phyloP scores from a whole-genome alignment of 2,113 vertebrate species.

The Cynopterus brachyotis region DNA sequence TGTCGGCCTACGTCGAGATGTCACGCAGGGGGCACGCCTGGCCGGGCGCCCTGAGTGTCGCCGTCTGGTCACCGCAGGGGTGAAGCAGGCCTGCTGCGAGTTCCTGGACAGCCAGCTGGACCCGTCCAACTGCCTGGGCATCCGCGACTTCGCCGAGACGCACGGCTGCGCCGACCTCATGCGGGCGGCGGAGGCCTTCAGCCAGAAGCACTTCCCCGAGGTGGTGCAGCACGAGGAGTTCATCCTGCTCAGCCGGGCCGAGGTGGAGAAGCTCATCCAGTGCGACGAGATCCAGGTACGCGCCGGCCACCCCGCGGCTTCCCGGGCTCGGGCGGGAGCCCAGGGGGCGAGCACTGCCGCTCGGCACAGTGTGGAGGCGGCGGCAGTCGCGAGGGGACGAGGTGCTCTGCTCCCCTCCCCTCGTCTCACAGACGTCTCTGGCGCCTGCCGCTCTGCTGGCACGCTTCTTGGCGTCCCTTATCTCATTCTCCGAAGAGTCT shows the following conservation, averaged over 20 bases:
- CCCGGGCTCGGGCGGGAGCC: not conserved
- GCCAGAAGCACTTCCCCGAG: conserved; percentile 98
- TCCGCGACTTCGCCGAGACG: conserved; percentile 99
- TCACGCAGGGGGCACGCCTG: not conserved
- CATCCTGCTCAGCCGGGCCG: conserved; percentile 95
- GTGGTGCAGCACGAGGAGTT: conserved; percentile 99
- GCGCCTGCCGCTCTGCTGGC: not conserved
- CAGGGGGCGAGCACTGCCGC: not conserved
- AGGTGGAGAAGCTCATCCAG: conserved; percentile 98
- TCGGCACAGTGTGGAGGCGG: not conserved
- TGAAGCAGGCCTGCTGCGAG: conserved; percentile 98
- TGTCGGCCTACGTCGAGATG: not conserved
- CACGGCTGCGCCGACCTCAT: conserved; percentile 98
- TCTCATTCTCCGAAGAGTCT: not conserved
- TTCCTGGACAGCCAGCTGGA: conserved; percentile 98
- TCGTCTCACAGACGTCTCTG: not conserved
- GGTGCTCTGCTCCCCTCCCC: no score
- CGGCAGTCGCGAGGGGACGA: no score
- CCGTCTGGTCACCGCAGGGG: conserved; percentile 84
- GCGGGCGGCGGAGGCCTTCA: conserved; percentile 98
- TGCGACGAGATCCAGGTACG: conserved; percentile 97
- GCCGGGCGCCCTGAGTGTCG: not conserved
- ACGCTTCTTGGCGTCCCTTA: not conserved
- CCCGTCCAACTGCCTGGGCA: conserved; percentile 98
- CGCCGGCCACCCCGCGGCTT: no score